phyloP scores from a whole-genome alignment of 2,888 invertebrate genomes.

The Drosophila conformis region DNA sequence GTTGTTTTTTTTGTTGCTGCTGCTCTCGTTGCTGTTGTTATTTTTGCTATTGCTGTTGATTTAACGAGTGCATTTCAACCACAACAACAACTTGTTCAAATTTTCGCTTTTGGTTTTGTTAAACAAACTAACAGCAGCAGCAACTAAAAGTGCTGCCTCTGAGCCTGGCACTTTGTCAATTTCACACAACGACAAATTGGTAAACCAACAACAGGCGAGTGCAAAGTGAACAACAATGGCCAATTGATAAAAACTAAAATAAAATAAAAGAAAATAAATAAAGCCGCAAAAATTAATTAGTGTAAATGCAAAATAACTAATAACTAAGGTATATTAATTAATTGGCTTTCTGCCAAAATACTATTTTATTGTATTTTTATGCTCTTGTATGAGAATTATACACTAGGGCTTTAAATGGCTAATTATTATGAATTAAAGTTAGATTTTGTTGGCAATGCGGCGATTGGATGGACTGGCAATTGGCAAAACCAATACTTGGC shows the following conservation, averaged over 20 bases:
- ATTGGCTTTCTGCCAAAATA: constrained; percentile 31
- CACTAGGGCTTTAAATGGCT: constrained; percentile 17
- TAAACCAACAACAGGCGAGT: constrained; percentile 45
- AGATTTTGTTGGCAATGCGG: not conserved
- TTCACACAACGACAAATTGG: constrained; percentile 60
- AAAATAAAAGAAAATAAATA: constrained; percentile 50
- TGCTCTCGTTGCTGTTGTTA: constrained; percentile 13
- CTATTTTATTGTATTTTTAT: constrained; percentile 7
- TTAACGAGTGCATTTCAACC: constrained; percentile 48
- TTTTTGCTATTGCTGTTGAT: constrained; percentile 38
- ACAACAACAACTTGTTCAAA: constrained; percentile 62
- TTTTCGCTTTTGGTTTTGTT: constrained; percentile 54
- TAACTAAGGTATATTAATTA: constrained; percentile 69
- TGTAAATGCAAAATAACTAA: constrained; percentile 40
- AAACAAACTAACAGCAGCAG: constrained; percentile 47
- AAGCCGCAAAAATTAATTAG: constrained; percentile 77
- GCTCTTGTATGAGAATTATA: constrained; percentile 6
- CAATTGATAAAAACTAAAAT: constrained; percentile 3
- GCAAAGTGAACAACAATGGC: constrained; percentile 51
- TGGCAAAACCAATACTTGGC: not conserved
- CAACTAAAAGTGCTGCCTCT: constrained; percentile 50
- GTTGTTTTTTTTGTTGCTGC: constrained; percentile 6
- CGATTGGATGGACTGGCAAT: not conserved
- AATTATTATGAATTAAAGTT: constrained; percentile 23
- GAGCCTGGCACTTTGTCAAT: constrained; percentile 63